Conservation (phyloP, 2,797 vertebrate species). For the Pangasius djambal region DNA sequence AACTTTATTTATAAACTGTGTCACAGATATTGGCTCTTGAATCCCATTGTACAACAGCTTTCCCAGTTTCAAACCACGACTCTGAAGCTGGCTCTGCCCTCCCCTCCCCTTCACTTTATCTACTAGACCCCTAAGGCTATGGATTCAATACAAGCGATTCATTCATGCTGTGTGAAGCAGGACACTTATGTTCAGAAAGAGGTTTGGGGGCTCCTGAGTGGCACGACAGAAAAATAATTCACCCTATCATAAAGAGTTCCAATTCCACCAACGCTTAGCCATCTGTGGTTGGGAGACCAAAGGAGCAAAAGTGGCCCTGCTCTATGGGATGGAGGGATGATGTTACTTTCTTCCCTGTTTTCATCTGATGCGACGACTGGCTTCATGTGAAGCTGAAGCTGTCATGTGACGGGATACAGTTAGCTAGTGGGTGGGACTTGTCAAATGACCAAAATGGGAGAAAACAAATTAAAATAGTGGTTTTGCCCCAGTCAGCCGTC, state of each 20-base stretch:
- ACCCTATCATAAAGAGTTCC: neutral
- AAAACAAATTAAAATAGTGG: neutral
- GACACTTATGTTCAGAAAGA: constrained; percentile 1
- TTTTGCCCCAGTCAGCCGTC: constrained; percentile 56
- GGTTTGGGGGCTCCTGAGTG: neutral
- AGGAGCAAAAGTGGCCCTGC: neutral
- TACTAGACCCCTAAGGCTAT: neutral
- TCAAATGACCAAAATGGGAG: neutral
- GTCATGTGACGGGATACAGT: neutral
- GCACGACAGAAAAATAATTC: neutral
- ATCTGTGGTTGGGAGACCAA: neutral
- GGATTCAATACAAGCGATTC: neutral
- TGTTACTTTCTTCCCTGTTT: neutral
- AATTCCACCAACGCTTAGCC: neutral
- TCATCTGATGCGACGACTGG: neutral
- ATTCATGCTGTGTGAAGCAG: neutral
- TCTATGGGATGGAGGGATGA: neutral
- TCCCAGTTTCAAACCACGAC: neutral
- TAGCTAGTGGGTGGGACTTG: neutral
- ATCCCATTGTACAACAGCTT: neutral
- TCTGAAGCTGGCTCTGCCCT: neutral
- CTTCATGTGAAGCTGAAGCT: constrained; percentile 5
- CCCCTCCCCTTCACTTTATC: neutral
- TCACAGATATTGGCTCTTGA: neutral
- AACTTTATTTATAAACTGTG: neutral